Evolutionary conservation across 1,140 invertebrate genomes (phyloP).

Genomic region (Pectinophora gossypiella): DNA sequence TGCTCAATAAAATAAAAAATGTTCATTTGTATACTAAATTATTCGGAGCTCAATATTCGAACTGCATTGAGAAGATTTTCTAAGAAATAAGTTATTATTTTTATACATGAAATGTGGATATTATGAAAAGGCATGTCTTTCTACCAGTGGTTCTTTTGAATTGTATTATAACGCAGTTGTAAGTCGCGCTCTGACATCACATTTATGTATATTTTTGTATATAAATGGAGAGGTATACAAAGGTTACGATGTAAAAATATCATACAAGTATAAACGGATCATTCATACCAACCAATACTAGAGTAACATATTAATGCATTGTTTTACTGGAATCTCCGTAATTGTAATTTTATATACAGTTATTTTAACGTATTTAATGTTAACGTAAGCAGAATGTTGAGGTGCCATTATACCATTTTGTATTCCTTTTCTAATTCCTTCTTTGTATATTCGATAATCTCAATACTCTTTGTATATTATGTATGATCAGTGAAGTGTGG

Average conservation of each 20-base stretch:
- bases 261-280: constrained; percentile 28
- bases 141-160: constrained; percentile 29
- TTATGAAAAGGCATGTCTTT: no score
- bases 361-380: constrained; percentile 57
- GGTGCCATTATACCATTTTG: constrained; percentile 68
- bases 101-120: no score
- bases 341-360: constrained; percentile 66
- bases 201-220: constrained; percentile 74
- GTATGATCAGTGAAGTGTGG: not conserved
- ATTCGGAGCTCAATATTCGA: constrained; percentile 26
- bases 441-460: not conserved
- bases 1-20: constrained; percentile 32
- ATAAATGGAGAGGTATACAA: constrained; percentile 64
- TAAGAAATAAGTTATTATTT: constrained; percentile 55
- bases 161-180: constrained; percentile 14
- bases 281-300: constrained; percentile 40
- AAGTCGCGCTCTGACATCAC: constrained; percentile 34
- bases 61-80: constrained; percentile 32
- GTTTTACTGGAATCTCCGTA: constrained; percentile 66
- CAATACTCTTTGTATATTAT: not conserved
- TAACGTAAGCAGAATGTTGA: constrained; percentile 57
- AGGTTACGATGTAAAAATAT: constrained; percentile 62
- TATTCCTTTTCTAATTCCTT: constrained; percentile 24
- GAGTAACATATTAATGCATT: constrained; percentile 39
- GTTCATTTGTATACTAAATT: constrained; percentile 15